These are phyloP conservation scores for Porites rus DNA, from an alignment of 92 coral and sea anemone species.

Conservation along the genomic window DNA sequence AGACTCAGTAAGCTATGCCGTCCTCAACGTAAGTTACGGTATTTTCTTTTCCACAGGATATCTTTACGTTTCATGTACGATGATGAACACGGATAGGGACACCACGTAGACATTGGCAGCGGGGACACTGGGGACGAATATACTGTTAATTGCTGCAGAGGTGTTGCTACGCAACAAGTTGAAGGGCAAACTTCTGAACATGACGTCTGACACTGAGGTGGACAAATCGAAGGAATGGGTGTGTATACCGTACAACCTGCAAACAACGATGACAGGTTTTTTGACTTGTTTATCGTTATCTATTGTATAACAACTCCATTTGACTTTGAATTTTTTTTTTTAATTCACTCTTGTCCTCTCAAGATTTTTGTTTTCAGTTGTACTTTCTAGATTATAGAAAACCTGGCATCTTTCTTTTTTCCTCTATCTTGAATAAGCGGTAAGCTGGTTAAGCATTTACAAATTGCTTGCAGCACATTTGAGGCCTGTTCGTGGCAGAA, in stretches of 20 bases:
- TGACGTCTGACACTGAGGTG: constrained; percentile 10
- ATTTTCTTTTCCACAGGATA: constrained; percentile 7
- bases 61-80: constrained; percentile 2
- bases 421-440: no score
- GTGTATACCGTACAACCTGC: neutral
- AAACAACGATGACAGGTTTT: neutral
- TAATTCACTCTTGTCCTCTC: no score
- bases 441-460: no score
- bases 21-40: neutral
- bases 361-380: no score
- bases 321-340: neutral
- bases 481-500: no score
- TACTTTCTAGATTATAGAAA: no score
- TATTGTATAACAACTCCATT: no score
- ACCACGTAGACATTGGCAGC: neutral
- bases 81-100: constrained; percentile 7
- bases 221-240: neutral
- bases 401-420: neutral
- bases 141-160: constrained; percentile 3
- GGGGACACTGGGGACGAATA: neutral
- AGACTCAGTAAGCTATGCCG: neutral
- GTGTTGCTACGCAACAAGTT: constrained; percentile 8
- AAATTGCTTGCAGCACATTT: no score
- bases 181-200: constrained; percentile 21
- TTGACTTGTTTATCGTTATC: no score